These are phyloP conservation scores for Heterohyrax brucei DNA, from an alignment of 2,797 vertebrate species.

Conservation along the genomic window DNA sequence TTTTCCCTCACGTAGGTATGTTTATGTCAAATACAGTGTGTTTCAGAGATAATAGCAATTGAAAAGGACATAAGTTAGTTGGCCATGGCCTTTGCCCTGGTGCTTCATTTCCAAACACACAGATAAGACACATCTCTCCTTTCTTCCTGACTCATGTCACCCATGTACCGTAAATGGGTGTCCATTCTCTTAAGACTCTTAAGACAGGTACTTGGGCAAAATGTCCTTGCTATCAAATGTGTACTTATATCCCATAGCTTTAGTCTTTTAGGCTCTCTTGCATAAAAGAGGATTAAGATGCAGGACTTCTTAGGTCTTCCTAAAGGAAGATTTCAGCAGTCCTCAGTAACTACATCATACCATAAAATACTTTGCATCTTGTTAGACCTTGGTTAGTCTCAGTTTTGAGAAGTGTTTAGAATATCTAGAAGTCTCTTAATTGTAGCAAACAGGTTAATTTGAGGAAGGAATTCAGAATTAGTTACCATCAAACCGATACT, in stretches of 20 bases:
- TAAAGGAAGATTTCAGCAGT: background rate
- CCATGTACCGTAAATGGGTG: background rate
- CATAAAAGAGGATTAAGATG: background rate
- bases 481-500: background rate
- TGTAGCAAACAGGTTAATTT: background rate
- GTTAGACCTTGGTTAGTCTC: background rate
- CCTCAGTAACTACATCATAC: background rate
- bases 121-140: background rate
- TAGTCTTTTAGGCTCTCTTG: background rate
- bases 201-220: background rate
- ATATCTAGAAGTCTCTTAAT: background rate
- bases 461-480: background rate
- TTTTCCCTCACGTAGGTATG: constrained; percentile 14
- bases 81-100: background rate
- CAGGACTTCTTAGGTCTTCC: background rate
- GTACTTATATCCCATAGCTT: background rate
- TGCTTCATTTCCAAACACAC: background rate
- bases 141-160: background rate
- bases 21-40: background rate
- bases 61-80: constrained; percentile 52
- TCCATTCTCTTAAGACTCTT: background rate
- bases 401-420: constrained; percentile 11
- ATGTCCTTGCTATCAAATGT: background rate
- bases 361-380: background rate
- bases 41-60: background rate